Conservation (phyloP, 1,140 invertebrate species). For the Augochlora pura region DNA sequence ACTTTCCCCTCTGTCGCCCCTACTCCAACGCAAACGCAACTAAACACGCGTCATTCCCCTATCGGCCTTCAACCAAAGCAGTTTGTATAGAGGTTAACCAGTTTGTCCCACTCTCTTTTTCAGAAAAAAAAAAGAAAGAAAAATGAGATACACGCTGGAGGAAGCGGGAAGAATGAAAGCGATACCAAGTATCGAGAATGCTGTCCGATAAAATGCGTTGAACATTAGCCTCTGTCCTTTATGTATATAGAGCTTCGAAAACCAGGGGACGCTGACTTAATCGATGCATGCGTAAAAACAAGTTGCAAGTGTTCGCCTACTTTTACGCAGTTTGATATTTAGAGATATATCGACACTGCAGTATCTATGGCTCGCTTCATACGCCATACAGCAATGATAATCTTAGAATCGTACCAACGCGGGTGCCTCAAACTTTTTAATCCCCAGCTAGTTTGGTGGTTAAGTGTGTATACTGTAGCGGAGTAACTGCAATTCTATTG, state of each 20-base stretch:
- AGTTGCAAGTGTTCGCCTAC: not conserved
- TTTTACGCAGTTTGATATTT: conserved; percentile 17
- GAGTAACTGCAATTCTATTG: too few relatives aligned
- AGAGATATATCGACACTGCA: conserved; percentile 21
- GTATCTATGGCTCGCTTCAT: conserved; percentile 24
- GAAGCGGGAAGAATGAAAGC: conserved; percentile 45
- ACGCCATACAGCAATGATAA: not conserved
- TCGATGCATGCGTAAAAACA: not conserved
- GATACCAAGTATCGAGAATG: conserved; percentile 36
- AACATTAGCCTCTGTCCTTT: conserved; percentile 10
- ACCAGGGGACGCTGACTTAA: conserved; percentile 16
- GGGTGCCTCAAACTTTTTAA: not conserved
- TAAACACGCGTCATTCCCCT: conserved; percentile 51
- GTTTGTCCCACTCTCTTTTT: conserved; percentile 79
- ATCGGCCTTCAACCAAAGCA: conserved; percentile 52
- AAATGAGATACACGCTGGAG: not conserved
- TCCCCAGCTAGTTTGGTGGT: not conserved
- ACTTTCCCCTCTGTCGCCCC: conserved; percentile 72
- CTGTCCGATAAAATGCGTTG: conserved; percentile 3
- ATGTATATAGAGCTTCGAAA: not conserved
- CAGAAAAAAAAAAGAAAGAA: conserved; percentile 64
- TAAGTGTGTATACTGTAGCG: too few relatives aligned
- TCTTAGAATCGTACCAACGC: not conserved
- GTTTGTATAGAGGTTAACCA: conserved; percentile 77
- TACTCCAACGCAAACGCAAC: conserved; percentile 47